Base-by-base conservation (phyloP, 2,113 vertebrate genomes). In the Sapajus apella region DNA sequence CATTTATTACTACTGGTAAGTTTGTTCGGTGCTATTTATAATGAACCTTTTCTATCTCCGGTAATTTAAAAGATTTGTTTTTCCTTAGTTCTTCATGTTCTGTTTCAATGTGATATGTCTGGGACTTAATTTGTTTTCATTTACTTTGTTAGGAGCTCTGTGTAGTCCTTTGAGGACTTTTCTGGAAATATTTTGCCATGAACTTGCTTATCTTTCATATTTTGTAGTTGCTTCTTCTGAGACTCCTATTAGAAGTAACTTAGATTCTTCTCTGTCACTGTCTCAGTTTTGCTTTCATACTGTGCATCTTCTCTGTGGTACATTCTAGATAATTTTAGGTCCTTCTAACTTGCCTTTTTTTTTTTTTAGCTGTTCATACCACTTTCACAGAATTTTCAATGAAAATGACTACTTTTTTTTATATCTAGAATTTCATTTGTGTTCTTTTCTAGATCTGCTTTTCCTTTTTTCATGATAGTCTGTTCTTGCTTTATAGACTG, bases 61-160 rank as follows among this genome's bases (percentile, higher is more conserved):
- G 18, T 93, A 87, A 85, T 58, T 76, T 90, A 68, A 45, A 70
- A 85, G 4, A 6, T 17, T 82, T 90, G 88, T 95, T 95, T n/a
- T 20, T 20, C 9, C 3, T 25, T 76, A 76, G 23, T 83, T 61
- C 66, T 25, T 87, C 61, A 47, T 79, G 35, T 52, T 73, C 16
- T 52, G 35, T 90, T 81, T 82, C 73, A 90, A 75, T 40, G n/a
- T 61, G 75, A 8, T 64, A 72, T 68, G 2, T 68, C 23, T 75
- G 27, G 21, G 35, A 87, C 27, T 91, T 68, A 52, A 45, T 66
- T 82, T 72, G 35, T 47, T 79, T 73, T 50, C 43, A 72, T 47
- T 85, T 64, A 85, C 9, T 72, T 47, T 80, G 45, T 80, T 55
- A 70, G 37, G 11, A 45, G 40, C 8, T 91, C 64, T 76, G 3